Conservation (phyloP, 2,888 invertebrate species). For the Calliopum simillimum region DNA sequence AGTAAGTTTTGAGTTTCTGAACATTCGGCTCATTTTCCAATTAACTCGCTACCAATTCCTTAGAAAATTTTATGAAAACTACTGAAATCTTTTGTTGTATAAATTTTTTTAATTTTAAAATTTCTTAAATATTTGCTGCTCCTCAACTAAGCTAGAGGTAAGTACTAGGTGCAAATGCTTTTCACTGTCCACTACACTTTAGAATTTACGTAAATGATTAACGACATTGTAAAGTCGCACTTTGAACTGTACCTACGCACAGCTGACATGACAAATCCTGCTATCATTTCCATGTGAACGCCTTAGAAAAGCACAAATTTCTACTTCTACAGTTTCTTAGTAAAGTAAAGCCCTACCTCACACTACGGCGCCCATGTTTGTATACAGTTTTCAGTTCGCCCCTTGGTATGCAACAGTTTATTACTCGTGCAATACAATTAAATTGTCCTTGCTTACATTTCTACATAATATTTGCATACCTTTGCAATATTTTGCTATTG, state of each 20-base stretch:
- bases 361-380: no score
- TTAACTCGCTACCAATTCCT: no score
- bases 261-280: conserved; percentile 17
- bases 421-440: not conserved
- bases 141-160: no score
- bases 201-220: conserved; percentile 9
- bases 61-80: no score
- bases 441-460: not conserved
- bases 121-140: no score
- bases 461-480: conserved; percentile 26
- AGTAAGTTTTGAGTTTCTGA: no score
- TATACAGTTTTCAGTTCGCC: not conserved
- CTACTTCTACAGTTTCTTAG: not conserved
- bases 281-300: conserved; percentile 18
- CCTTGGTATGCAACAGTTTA: not conserved
- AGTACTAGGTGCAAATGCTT: no score
- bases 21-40: no score
- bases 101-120: no score
- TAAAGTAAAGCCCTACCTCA: not conserved
- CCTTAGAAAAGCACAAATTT: conserved; percentile 4
- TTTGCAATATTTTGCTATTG: conserved; percentile 27
- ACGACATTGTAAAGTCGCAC: not conserved
- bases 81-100: no score
- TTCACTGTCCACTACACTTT: no score
- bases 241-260: not conserved